A percentile compares a stretch with the other conserved stretches of the same genome.
Conservation (phyloP, 2,888 invertebrate species). For the Dyspetes luteomarginatus region DNA sequence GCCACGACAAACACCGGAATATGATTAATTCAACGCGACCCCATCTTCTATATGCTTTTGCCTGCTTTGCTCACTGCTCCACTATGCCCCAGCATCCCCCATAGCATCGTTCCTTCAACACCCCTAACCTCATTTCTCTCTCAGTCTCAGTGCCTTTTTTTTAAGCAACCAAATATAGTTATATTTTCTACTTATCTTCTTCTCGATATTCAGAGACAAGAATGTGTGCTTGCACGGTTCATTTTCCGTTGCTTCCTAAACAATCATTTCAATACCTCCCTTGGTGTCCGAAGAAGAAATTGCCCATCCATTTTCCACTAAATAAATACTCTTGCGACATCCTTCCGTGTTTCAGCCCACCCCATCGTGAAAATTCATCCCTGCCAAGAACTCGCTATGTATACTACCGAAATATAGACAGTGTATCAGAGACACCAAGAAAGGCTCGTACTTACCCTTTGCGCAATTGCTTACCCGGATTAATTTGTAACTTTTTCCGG, state of each 20-base stretch:
- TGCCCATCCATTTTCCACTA: conserved; percentile 65
- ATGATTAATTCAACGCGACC: conserved; percentile 83
- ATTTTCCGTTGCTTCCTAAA: conserved; percentile 40
- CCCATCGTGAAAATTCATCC: conserved; percentile 16
- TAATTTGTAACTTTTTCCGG: conserved; percentile 54
- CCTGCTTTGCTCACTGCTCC: conserved; percentile 67
- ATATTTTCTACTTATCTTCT: conserved; percentile 27
- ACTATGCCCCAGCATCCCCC: conserved; percentile 58
- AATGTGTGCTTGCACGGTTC: neutral
- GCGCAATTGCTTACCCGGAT: conserved; percentile 51
- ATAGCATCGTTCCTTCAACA: too few species aligned
- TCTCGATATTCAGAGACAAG: conserved; percentile 24
- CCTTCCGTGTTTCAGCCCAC: conserved; percentile 13
- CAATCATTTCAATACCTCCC: conserved; percentile 34
- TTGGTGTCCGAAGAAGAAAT: conserved; percentile 9
- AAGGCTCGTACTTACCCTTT: conserved; percentile 41
- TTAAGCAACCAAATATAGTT: conserved; percentile 30
- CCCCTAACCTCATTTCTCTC: conserved; percentile 61
- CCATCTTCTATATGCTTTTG: conserved; percentile 76
- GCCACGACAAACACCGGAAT: conserved; percentile 83
- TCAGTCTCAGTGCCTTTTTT: neutral
- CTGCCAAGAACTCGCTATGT: conserved; percentile 14
- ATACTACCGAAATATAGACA: neutral
- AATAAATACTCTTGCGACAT: conserved; percentile 53
- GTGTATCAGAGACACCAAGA: conserved; percentile 8